Conservation (phyloP, 2,888 invertebrate species). For the Diploptera punctata region DNA sequence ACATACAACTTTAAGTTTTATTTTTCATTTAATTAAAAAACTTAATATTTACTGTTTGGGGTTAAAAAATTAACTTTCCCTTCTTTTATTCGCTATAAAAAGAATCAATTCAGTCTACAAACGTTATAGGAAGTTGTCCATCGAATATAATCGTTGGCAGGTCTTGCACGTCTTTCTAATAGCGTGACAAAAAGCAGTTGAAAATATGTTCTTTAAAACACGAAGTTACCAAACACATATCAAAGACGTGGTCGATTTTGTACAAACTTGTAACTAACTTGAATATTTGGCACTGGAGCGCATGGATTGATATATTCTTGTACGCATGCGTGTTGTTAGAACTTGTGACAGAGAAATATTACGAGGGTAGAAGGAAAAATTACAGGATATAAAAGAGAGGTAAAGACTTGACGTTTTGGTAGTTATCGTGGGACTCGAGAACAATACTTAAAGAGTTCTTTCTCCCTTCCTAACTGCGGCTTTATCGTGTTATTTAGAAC, state of each 20-base stretch:
- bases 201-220: no score
- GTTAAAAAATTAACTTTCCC: no score
- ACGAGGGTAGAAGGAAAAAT: background rate
- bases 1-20: no score
- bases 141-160: background rate
- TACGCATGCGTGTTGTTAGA: background rate
- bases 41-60: no score
- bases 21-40: no score
- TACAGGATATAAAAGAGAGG: background rate
- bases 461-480: background rate
- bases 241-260: no score
- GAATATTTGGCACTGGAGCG: background rate
- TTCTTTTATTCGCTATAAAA: no score
- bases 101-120: no score
- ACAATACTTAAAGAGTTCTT: background rate
- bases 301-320: background rate
- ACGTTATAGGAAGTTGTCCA: no score
- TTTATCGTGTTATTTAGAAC: slow-evolving; percentile 3
- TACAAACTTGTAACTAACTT: no score
- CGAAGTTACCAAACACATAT: no score
- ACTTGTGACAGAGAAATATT: background rate
- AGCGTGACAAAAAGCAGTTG: background rate
- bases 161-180: background rate
- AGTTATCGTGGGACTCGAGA: background rate
- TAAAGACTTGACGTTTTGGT: background rate